Base-by-base conservation (phyloP, 2,888 invertebrate species). In the Petrolisthes cinctipes region DNA sequence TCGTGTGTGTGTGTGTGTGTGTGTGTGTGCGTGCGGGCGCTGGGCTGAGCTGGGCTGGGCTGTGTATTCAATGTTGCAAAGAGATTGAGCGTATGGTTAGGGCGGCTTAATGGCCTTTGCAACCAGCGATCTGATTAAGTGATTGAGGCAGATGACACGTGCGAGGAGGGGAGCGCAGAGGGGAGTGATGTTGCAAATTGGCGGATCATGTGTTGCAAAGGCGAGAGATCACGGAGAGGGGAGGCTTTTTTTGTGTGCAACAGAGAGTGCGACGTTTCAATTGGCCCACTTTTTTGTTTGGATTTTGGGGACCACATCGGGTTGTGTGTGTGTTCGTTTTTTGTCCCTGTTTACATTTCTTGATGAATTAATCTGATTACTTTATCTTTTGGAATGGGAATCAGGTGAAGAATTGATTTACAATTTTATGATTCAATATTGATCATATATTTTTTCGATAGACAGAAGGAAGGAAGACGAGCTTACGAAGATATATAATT, bases 151-250 rank as follows among this genome's bases (percentile, higher is more conserved):
- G 71, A 80, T 84, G 86, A 86, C 86, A 82, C 86, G 86, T 86
- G 86, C 76, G 86, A 68, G 54, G 82, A 82, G 75, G 86, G 81
- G 71, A 73, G 56, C 71, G 54, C 17, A 37, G 86, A 73, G 80
- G 86, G 82, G 86, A 82, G 86, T 66, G 82, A 86, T 86, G 86
- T 86, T 86, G 86, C 86, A 86, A 82, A 86, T 86, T 76, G 86
- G 66, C 76, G 73, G 75, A 86, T 86, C 86, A 86, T 57, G 82
- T 86, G 79, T 86, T 86, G 86, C 86, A 86, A 82, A 57, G 86
- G 86, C 66, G 73, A 54, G 53, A 61, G 81, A 82, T 57, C 56
- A 57, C 54, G 20, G 56, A 75, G 66, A 57, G 86, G 66, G 53
- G 75, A 6, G 66, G 20, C 37, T 86, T 81, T 85, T 53, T 78